Percentiles rank a stretch among this genome's conserved stretches.
These are phyloP conservation scores for Pteronura brasiliensis DNA, from an alignment of 2,113 vertebrate genomes.

Conservation along the genomic window DNA sequence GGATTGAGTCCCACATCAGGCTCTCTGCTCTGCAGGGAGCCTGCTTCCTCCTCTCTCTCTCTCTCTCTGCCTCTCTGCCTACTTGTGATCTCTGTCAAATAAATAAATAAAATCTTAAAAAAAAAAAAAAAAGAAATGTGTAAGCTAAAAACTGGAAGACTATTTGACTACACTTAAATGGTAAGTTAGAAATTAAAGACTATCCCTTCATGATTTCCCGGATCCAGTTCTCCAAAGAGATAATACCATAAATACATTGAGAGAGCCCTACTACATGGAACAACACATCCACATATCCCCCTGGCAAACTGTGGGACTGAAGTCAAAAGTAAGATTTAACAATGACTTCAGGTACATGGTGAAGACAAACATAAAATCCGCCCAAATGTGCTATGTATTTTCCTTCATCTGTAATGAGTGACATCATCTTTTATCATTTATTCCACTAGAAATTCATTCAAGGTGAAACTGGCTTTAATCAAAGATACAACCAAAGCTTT, in stretches of 20 bases:
- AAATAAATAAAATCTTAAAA: too few species aligned
- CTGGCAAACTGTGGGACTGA: slow-evolving; percentile 59
- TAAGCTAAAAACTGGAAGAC: slow-evolving; percentile 60
- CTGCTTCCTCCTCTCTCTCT: too few species aligned
- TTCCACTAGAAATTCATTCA: slow-evolving; percentile 61
- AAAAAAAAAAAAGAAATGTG: slow-evolving; percentile 69
- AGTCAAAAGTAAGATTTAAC: slow-evolving; percentile 62
- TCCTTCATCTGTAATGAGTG: neutral
- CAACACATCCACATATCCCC: slow-evolving; percentile 49
- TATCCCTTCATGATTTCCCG: slow-evolving; percentile 73
- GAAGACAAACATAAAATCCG: slow-evolving; percentile 33
- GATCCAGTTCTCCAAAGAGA: slow-evolving; percentile 70
- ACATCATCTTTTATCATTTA: slow-evolving; percentile 44
- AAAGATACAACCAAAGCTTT: slow-evolving; percentile 59
- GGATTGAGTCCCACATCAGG: too few species aligned
- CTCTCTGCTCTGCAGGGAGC: too few species aligned
- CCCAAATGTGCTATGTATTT: neutral
- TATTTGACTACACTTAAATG: slow-evolving; percentile 74
- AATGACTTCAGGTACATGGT: slow-evolving; percentile 43
- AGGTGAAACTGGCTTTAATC: slow-evolving; percentile 34
- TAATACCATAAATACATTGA: slow-evolving; percentile 53
- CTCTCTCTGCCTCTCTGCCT: too few species aligned
- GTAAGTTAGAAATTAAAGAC: slow-evolving; percentile 76
- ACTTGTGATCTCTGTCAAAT: too few species aligned
- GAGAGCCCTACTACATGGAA: slow-evolving; percentile 65